A percentile compares a stretch with the other conserved stretches of the same genome.
These are phyloP conservation scores for Heteropelma amictum DNA, from an alignment of 2,888 invertebrate genomes.

Conservation along the genomic window DNA sequence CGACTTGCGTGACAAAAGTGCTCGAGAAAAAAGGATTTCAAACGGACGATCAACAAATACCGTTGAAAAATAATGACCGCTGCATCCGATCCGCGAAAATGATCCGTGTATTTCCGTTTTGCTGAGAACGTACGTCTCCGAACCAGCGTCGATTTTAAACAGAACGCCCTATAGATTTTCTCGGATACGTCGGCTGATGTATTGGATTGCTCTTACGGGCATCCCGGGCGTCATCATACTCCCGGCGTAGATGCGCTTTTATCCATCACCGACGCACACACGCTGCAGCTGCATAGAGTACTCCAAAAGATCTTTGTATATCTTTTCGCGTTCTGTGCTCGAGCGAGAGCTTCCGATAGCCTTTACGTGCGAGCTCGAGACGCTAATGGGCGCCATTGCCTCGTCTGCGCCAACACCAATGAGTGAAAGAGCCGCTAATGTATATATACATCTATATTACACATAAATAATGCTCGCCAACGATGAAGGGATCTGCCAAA, in stretches of 20 bases:
- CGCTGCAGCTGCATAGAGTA: conserved; percentile 7
- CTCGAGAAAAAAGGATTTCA: too few species aligned
- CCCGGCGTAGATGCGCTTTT: too few species aligned
- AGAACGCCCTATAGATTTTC: neutral
- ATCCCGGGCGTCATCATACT: neutral
- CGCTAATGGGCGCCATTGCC: conserved; percentile 70
- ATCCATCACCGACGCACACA: too few species aligned
- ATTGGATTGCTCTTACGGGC: neutral
- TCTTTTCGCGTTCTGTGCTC: conserved; percentile 5
- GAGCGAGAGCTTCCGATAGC: conserved; percentile 70
- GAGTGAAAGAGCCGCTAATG: conserved; percentile 46
- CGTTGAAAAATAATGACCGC: too few species aligned
- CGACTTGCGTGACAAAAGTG: too few species aligned
- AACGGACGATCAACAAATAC: too few species aligned
- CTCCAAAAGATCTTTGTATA: conserved; percentile 40
- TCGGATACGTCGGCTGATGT: neutral
- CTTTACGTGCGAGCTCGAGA: conserved; percentile 66
- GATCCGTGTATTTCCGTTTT: too few species aligned
- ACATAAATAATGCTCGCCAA: neutral
- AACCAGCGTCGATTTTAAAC: neutral
- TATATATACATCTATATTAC: neutral
- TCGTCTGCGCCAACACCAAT: conserved; percentile 65
- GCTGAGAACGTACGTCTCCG: too few species aligned
- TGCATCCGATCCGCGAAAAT: too few species aligned
- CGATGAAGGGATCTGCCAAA: neutral